A percentile compares a stretch with the other conserved stretches of the same genome.
Evolutionary conservation across 64 coral and sea anemone species (phyloP).

Genomic region (Exaiptasia diaphana): DNA sequence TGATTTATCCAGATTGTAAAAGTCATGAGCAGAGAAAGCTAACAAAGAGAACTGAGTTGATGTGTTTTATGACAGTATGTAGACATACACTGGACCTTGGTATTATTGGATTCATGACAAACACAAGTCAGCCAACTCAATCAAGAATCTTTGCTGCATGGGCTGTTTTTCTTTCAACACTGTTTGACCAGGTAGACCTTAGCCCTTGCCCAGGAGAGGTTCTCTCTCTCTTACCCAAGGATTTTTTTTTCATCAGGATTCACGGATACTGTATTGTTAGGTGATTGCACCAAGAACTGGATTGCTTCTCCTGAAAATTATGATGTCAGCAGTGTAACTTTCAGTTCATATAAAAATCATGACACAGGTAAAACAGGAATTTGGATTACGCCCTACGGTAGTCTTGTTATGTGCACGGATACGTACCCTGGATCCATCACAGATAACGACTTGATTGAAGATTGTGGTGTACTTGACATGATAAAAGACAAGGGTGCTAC

Average conservation of each 20-base stretch:
- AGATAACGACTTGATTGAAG: slow-evolving; percentile 48
- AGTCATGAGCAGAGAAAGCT: slow-evolving; percentile 35
- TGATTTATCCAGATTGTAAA: slow-evolving; percentile 48
- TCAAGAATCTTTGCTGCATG: slow-evolving; percentile 37
- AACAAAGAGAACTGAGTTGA: slow-evolving; percentile 41
- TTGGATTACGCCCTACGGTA: slow-evolving; percentile 57
- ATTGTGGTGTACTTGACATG: slow-evolving; percentile 49
- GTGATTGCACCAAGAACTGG: slow-evolving; percentile 28
- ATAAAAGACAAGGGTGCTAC: slow-evolving; percentile 56
- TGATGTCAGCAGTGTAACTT: slow-evolving; percentile 48
- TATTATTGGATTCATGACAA: slow-evolving; percentile 22
- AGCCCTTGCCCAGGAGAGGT: slow-evolving; percentile 49
- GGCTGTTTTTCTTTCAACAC: slow-evolving; percentile 39
- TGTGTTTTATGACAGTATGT: slow-evolving; percentile 44
- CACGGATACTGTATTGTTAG: slow-evolving; percentile 42
- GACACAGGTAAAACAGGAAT: slow-evolving; percentile 71
- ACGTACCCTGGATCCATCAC: slow-evolving; percentile 46
- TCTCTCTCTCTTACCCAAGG: slow-evolving; percentile 2
- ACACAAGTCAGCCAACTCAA: slow-evolving; percentile 38
- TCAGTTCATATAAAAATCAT: slow-evolving; percentile 61
- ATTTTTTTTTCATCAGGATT: slow-evolving; percentile 58
- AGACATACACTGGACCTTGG: slow-evolving; percentile 38
- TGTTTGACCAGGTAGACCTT: slow-evolving; percentile 40
- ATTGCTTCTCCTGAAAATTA: slow-evolving; percentile 26
- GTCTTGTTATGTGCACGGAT: slow-evolving; percentile 62